A percentile compares a stretch with the other conserved stretches of the same genome.
Conservation (phyloP, 2,797 vertebrate genomes). For the Macroramphosus scolopax region DNA sequence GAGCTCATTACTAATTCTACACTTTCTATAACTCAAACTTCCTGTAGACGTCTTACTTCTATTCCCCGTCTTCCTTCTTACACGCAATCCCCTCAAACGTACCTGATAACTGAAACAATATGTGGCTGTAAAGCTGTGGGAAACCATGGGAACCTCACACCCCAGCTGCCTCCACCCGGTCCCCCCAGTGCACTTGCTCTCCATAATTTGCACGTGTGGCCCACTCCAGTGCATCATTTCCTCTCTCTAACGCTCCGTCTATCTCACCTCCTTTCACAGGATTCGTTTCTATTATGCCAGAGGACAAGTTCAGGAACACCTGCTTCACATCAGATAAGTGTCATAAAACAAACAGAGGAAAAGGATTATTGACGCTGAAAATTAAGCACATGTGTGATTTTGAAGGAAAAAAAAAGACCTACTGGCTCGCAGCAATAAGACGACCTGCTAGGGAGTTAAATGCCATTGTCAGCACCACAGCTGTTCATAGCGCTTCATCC, state of each 20-base stretch:
- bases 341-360: conserved; percentile 41
- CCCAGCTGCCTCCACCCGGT: conserved; percentile 12
- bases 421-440: conserved; percentile 13
- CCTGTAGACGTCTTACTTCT: conserved; percentile 14
- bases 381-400: conserved; percentile 48
- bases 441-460: conserved; percentile 18
- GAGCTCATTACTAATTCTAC: too few species aligned
- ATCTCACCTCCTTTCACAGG: too few species aligned
- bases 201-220: conserved; percentile 31
- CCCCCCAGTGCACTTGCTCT: conserved; percentile 39
- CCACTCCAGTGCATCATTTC: conserved; percentile 18
- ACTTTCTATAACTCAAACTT: conserved; percentile 13
- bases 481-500: conserved; percentile 20
- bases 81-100: conserved; percentile 13
- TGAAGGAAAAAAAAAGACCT: background rate
- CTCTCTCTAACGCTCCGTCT: conserved; percentile 34
- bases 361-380: conserved; percentile 36
- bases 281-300: conserved; percentile 6
- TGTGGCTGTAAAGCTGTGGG: conserved; percentile 46
- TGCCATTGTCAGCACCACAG: conserved; percentile 30
- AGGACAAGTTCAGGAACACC: conserved; percentile 43
- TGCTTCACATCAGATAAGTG: conserved; percentile 53
- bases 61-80: conserved; percentile 15
- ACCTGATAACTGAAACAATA: conserved; percentile 62
- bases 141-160: conserved; percentile 34